These are phyloP conservation scores for Darevskia nairensis DNA, from an alignment of 2,797 vertebrate species.

Conservation along the genomic window DNA sequence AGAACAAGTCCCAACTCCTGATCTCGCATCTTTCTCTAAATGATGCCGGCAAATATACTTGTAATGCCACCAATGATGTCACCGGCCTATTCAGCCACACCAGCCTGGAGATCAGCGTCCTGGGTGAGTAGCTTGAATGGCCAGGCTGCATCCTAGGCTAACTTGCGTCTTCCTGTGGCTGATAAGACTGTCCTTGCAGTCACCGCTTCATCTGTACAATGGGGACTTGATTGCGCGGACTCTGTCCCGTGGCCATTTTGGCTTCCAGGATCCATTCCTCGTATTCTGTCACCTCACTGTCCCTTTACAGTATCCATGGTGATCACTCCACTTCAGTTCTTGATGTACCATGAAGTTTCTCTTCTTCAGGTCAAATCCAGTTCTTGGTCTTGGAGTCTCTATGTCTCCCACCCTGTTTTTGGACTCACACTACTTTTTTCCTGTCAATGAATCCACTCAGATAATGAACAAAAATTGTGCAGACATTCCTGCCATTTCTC, in stretches of 20 bases:
- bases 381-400: background rate
- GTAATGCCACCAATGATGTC: conserved; percentile 17
- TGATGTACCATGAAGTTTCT: background rate
- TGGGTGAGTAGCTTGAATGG: conserved; percentile 43
- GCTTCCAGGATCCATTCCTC: background rate
- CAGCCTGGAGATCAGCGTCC: conserved; percentile 21
- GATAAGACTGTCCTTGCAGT: background rate
- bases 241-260: background rate
- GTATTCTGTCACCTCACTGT: background rate
- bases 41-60: conserved; percentile 39
- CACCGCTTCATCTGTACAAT: background rate
- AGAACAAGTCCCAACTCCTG: background rate
- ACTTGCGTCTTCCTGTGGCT: background rate
- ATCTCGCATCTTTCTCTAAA: conserved; percentile 1
- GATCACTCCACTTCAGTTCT: background rate
- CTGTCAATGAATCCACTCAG: no score
- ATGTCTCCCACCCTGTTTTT: background rate
- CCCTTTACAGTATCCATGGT: background rate
- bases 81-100: background rate
- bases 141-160: background rate
- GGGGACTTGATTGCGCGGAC: background rate
- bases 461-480: background rate
- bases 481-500: background rate
- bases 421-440: background rate
- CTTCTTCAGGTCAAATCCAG: background rate